Base-by-base conservation (phyloP, 2,797 vertebrate species). In the Coregonus suidteri region DNA sequence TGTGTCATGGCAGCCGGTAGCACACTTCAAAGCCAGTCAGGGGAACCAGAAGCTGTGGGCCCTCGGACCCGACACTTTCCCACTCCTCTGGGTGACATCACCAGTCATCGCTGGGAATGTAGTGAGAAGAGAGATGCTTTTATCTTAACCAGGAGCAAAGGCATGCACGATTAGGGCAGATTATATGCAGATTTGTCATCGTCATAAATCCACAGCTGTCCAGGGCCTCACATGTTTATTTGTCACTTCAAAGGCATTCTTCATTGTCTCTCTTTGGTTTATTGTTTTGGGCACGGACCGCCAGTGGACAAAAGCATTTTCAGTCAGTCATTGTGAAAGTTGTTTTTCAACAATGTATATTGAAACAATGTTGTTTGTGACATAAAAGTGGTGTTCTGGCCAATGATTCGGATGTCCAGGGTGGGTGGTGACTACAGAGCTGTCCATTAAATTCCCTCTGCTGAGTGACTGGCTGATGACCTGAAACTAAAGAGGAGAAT, bases 181-280 rank as follows among this genome's bases (percentile, higher is more conserved):
- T 94, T 95, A 91, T 92, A 90, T 94, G 90, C 88, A 91, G 86
- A 95, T 95, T 95, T 92, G 91, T 92, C 91, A 91, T 92, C 84
- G 91, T 94, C 89, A 81, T 95, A 94, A 95, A 93, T 94, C 92
- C 91, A 88, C 93, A 94, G 92, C 92, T 95, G 91, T 92, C 94
- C 83, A 74, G 41, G 52, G 73, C 84, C 91, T 95, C 90, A 87
- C 81, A 71, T 94, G 90, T 95, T 87, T 93, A 91, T 94, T 92
- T 94, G 91, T 93, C 87, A 94, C 91, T 94, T 95, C 91, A 95
- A 94, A 96, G 59, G 91, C 91, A 91, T 95, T 96, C 92, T 88
- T 89, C 56, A 79, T 79, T 81, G 72, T 84, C 88, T 89, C 83
- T 75, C 70, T 68, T 79, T 83, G 74, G 78, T 92, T 91, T 79